phyloP scores from a whole-genome alignment of 2,797 vertebrate species.

The Manis pentadactyla region DNA sequence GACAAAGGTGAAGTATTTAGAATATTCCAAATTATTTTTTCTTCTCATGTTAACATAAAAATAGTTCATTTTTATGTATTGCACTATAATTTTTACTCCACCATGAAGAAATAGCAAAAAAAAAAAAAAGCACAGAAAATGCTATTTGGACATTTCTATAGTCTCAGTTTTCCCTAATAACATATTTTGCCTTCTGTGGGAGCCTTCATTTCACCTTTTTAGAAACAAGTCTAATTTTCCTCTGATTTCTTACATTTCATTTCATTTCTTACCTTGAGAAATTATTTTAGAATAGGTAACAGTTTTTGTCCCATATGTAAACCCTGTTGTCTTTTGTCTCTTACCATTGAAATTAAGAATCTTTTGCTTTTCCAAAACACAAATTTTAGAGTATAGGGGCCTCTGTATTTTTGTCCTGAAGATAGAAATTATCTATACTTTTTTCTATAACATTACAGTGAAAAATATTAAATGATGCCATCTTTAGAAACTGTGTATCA shows the following conservation, averaged over 20 bases:
- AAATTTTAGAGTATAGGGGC: neutral
- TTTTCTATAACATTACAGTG: neutral
- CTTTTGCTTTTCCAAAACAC: neutral
- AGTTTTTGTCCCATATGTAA: neutral
- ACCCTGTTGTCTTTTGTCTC: neutral
- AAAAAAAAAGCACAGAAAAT: neutral
- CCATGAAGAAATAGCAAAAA: neutral
- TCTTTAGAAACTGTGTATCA: neutral
- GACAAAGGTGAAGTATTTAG: neutral
- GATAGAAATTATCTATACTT: neutral
- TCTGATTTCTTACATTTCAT: neutral
- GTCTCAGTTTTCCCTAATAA: neutral
- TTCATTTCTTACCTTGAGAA: conserved; percentile 4
- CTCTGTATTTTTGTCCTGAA: neutral
- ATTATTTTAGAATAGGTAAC: neutral
- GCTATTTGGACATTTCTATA: neutral
- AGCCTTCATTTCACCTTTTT: neutral
- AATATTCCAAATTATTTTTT: neutral
- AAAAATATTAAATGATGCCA: neutral
- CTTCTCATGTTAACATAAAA: neutral
- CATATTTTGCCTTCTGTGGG: neutral
- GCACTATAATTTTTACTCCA: neutral
- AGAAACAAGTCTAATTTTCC: neutral
- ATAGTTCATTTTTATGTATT: neutral
- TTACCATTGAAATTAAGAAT: neutral